Evolutionary conservation across 2,888 invertebrate species (phyloP).

Genomic region (Miltochrista miniata): DNA sequence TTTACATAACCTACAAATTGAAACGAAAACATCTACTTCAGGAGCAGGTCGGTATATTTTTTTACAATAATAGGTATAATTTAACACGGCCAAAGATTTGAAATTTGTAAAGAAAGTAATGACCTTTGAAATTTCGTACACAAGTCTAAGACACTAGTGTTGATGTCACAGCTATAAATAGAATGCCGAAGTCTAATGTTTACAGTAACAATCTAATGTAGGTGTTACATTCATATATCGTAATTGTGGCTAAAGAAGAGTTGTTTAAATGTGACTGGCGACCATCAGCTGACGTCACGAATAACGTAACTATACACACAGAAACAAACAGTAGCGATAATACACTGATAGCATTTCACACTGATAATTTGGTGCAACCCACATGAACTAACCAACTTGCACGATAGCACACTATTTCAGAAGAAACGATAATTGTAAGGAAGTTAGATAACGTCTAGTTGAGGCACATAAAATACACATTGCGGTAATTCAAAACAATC

Average conservation of each 20-base stretch:
- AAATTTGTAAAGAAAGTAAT: slow-evolving; percentile 41
- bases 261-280: slow-evolving; percentile 41
- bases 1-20: neutral
- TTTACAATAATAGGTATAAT: neutral
- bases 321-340: slow-evolving; percentile 78
- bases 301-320: slow-evolving; percentile 67
- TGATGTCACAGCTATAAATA: slow-evolving; percentile 76
- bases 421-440: slow-evolving; percentile 6
- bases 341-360: slow-evolving; percentile 67
- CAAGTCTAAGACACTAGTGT: slow-evolving; percentile 57
- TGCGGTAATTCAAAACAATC: neutral
- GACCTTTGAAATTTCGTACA: slow-evolving; percentile 56
- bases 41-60: too few species aligned
- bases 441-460: neutral
- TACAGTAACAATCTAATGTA: slow-evolving; percentile 68
- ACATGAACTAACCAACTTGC: slow-evolving; percentile 34
- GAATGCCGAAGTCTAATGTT: slow-evolving; percentile 59
- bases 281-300: slow-evolving; percentile 57
- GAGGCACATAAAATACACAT: slow-evolving; percentile 4
- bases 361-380: slow-evolving; percentile 65
- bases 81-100: slow-evolving; percentile 8
- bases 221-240: slow-evolving; percentile 37
- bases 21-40: neutral
- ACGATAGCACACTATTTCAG: slow-evolving; percentile 12
- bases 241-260: slow-evolving; percentile 32